Base-by-base conservation (phyloP, 2,113 vertebrate genomes). In the Zosterops borbonicus region DNA sequence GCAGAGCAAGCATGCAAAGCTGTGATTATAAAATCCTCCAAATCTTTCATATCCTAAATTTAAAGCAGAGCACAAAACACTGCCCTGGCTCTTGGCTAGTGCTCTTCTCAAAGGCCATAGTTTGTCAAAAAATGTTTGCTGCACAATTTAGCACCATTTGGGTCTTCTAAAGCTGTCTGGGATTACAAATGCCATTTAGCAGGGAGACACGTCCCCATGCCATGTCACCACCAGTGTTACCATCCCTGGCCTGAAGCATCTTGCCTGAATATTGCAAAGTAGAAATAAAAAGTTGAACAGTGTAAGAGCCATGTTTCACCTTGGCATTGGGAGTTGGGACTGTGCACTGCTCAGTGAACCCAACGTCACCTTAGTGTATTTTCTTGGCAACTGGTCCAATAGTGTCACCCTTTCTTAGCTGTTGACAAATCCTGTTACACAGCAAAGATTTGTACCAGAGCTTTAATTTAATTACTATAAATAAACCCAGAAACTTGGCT, bases 391-490 rank as follows among this genome's bases (percentile, higher is more conserved):
- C 50, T 41, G 65, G 78, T 84, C 90, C 90, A 85, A 19, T 73
- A 83, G 67, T 83, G 92, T 68, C 79, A 73, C 14, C 6, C 12
- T 46, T 86, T 79, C 80, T 50, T 33, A 67, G 74, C 42, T 85
- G 68, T 88, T 92, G 75, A 85, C 81, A 88, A 96, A 96, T 91
- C 92, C 93, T 78, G 92, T 94, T 93, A 92, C 63, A 87, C 85
- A 89, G 92, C 76, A 78, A 96, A 95, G 89, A 95, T 89, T 78
- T 92, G 87, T 56, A 96, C 53, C 88, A 81, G 53, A 81, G 83
- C 83, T 91, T 94, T 96, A 73, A 95, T 96, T 97, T 94, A 81
- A 94, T 50, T 76, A 71, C 94, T 63, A 76, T 92, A 94, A 96
- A 97, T 84, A 96, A 94, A 95, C 33, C 50, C 44, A 55, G 67